These are phyloP conservation scores for Rhimphoctona megacephalus DNA, from an alignment of 2,888 invertebrate genomes.

Conservation along the genomic window DNA sequence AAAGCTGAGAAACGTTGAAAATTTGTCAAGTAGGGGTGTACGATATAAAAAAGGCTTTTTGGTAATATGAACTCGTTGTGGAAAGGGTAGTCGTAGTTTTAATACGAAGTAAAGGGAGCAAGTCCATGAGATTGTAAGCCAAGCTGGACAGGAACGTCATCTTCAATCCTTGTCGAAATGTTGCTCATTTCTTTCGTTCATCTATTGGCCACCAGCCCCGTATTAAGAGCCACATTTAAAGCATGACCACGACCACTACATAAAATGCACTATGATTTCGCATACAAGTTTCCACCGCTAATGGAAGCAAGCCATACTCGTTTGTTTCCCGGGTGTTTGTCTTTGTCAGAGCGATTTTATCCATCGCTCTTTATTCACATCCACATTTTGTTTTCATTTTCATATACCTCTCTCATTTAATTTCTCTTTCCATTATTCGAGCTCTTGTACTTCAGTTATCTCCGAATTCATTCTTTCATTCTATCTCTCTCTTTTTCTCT, in stretches of 20 bases:
- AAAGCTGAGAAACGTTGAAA: background rate
- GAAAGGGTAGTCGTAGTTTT: background rate
- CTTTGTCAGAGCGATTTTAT: conserved; percentile 20
- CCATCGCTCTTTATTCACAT: conserved; percentile 21
- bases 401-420: background rate
- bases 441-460: conserved; percentile 7
- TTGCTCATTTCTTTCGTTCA: background rate
- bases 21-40: background rate
- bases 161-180: background rate
- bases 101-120: background rate
- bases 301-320: conserved; percentile 68
- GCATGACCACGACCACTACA: background rate
- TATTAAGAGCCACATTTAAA: conserved; percentile 2
- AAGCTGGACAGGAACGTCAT: background rate
- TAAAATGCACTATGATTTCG: conserved; percentile 52
- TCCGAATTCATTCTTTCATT: background rate
- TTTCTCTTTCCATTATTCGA: conserved; percentile 8
- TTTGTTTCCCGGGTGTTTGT: conserved; percentile 52
- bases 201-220: background rate
- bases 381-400: conserved; percentile 34
- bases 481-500: conserved; percentile 44
- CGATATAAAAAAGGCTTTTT: background rate
- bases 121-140: background rate
- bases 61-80: conserved; percentile 3
- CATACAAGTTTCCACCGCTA: conserved; percentile 60